Conservation (phyloP, 2,888 invertebrate genomes). For the Heteromyza rotundicornis region DNA sequence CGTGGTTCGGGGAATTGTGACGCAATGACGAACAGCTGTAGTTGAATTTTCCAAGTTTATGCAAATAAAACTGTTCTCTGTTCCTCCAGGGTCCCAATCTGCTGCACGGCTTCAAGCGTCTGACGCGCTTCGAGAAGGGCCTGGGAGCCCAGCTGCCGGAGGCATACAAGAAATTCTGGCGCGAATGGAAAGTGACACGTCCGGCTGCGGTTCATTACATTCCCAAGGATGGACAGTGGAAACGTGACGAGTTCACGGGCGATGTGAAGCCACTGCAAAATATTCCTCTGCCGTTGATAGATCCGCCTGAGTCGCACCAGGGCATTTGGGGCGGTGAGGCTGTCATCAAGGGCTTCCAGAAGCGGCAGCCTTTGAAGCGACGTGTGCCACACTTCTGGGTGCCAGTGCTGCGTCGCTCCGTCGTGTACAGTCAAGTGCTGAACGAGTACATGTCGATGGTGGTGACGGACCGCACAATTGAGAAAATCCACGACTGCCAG, state of each 20-base stretch:
- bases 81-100: conserved; percentile 51
- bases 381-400: conserved; percentile 88
- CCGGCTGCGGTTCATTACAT: conserved; percentile 74
- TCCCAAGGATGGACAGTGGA: conserved; percentile 76
- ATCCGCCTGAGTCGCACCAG: conserved; percentile 78
- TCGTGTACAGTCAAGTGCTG: conserved; percentile 89
- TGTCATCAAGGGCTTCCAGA: conserved; percentile 85
- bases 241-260: conserved; percentile 75
- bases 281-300: conserved; percentile 75
- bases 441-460: conserved; percentile 82
- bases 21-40: too few relatives aligned
- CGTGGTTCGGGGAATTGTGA: too few relatives aligned
- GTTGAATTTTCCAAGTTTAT: too few relatives aligned
- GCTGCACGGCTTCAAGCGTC: conserved; percentile 64
- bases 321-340: conserved; percentile 98
- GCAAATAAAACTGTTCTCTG: too few relatives aligned
- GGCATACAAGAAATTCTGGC: conserved; percentile 85
- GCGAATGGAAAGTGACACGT: conserved; percentile 77
- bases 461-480: conserved; percentile 83
- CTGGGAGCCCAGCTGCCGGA: conserved; percentile 75
- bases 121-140: conserved; percentile 70
- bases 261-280: conserved; percentile 78
- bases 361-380: conserved; percentile 67
- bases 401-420: conserved; percentile 78
- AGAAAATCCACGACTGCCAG: conserved; percentile 84